Evolutionary conservation across 2,797 vertebrate species (phyloP), one percentile per base, ranked within the genome.

Genomic region (Anabacerthia variegaticeps): DNA sequence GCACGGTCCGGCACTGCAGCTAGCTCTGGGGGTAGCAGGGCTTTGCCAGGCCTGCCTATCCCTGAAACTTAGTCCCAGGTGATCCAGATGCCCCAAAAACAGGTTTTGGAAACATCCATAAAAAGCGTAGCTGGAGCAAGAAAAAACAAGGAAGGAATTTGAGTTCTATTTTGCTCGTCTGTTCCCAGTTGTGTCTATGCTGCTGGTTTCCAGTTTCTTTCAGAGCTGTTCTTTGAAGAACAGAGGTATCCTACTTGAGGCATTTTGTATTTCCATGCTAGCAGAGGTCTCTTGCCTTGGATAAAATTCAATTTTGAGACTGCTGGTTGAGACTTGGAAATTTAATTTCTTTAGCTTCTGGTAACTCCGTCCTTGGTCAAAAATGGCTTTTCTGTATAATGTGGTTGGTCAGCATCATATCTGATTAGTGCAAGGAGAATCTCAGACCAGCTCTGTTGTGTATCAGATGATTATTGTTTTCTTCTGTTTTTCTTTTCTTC

Each of bases 311-410:
- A 9, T 88, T 84, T 85, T 90, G 75, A 90, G 73, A 71, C 69
- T 87, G 39, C 65, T 2, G 1, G 19, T 79, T 84, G 61, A 74
- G 55, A 61, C 62, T 30, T 84, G 48, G 76, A 85, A 88, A 91
- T 72, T 55, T 59, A 84, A 89, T 96, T 94, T 94, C 69, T 86
- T 88, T 49, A 48, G 43, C 58, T 77, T 82, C 68, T 91, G 72
- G 39, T 92, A 84, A 56, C 36, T 92, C 68, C n/a, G 49, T 61
- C 28, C 34, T 88, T 89, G 62, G 65, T 84, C n/a, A 92, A 62
- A 92, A 95, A 78, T 24, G n/a, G 6, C 62, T 95, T 75, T 95
- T 81, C 39, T 89, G 16, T 75, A 6, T 92, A 75, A 88, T 56
- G 24, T 34, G 27, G 20, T 83, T 80, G 54, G 58, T 88, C 73